Base-by-base conservation (phyloP, 2,888 invertebrate genomes). In the Zygogramma bicolorata region DNA sequence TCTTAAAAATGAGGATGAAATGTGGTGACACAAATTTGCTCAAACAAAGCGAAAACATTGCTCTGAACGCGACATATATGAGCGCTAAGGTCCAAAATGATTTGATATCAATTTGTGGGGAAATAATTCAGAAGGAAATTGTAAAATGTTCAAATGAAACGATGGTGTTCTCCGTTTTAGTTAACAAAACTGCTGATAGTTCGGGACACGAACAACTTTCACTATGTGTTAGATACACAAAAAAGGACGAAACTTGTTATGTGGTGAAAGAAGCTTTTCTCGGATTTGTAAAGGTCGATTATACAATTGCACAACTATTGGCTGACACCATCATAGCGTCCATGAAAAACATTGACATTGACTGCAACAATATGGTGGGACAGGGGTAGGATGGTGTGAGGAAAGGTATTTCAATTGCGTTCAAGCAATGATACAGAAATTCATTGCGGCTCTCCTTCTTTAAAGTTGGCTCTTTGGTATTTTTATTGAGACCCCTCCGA, bases 121-220 rank as follows among this genome's bases (percentile, higher is more conserved):
- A n/a, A n/a, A n/a, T n/a, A n/a, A n/a, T n/a, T n/a, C n/a, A n/a
- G n/a, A n/a, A n/a, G n/a, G n/a, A n/a, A n/a, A n/a, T n/a, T n/a
- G n/a, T n/a, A n/a, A n/a, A n/a, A n/a, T n/a, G n/a, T n/a, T n/a
- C n/a, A n/a, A n/a, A n/a, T n/a, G n/a, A n/a, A n/a, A n/a, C n/a
- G n/a, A n/a, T n/a, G n/a, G n/a, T n/a, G n/a, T n/a, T n/a, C n/a
- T n/a, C n/a, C n/a, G n/a, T n/a, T n/a, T n/a, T n/a, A n/a, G 82
- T 79, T 61, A 81, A 82, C 76, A 80, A 80, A 76, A 81, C 78
- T 60, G 74, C 77, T 63, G 81, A 80, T 66, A 81, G 80, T 58
- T 68, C 79, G 69, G 81, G 81, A 40, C 75, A 71, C 68, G 76
- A 82, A 73, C 81, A 79, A 74, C 73, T 81, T 25, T 80, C 81